Base-by-base conservation (phyloP, 2,888 invertebrate genomes). In the Chrysomela aeneicollis region DNA sequence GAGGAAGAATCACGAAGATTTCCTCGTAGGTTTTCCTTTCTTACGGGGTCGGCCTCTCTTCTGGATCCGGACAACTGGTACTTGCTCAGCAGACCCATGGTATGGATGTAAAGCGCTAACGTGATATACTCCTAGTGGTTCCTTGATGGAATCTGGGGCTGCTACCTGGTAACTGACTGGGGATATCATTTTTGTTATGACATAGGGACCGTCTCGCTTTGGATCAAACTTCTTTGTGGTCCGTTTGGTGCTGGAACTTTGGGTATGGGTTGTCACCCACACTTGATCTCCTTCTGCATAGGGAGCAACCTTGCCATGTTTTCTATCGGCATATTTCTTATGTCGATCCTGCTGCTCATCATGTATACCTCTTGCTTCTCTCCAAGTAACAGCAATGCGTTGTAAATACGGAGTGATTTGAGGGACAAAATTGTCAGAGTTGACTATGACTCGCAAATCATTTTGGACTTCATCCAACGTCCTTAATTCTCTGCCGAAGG, bases 81-180 rank as follows among this genome's bases (percentile, higher is more conserved):
- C 18, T 85, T 85, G 60, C 85, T 86, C 57, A 17, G 8, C 32
- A 21, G 49, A 49, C 46, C 30, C 62, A 35, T 55, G 35, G 37
- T 62, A 62, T 55, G 62, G 57, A 32, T 54, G 54, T 46, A 61
- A 47, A 9, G 35, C 51, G 37, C 19, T 52, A 37, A 60, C 19
- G 46, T 61, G 53, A 15, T 61, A 61, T 26, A 49, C 51, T 50
- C 62, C 57, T 37, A 63, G 42, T 17, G 58, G 63, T 35, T 22
- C 58, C 19, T 58, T 50, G 10, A 62, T 32, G 21, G 58, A 46
- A 58, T 62, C 26, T n/a, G 53, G 53, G 10, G 53, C 53, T 18
- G 53, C 53, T 22, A 53, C 53, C 53, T 53, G 32, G 53, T 53
- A 53, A 12, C 32, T 30, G 21, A 26, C 21, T n/a, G 53, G 32